phyloP scores from a whole-genome alignment of 2,888 invertebrate species.

The Coenonympha arcania region DNA sequence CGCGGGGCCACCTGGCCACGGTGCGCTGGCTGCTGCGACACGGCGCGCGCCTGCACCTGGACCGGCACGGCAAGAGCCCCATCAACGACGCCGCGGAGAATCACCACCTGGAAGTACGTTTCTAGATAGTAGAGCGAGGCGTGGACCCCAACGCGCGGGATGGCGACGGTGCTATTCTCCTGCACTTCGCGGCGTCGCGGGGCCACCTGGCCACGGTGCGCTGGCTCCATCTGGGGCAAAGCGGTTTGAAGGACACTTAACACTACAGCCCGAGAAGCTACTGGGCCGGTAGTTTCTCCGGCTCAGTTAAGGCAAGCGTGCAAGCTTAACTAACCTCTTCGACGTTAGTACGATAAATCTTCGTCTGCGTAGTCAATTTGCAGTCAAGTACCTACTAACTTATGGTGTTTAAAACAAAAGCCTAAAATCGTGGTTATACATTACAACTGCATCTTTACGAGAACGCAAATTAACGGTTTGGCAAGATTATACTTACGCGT shows the following conservation, averaged over 20 bases:
- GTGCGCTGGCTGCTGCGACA: slow-evolving; percentile 88
- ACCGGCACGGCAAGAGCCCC: slow-evolving; percentile 91
- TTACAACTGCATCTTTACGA: too few species aligned
- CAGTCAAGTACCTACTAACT: too few species aligned
- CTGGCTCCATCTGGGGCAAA: slow-evolving; percentile 89
- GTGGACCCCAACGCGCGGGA: slow-evolving; percentile 89
- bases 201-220: slow-evolving; percentile 86
- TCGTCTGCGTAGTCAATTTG: too few species aligned
- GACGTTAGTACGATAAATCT: too few species aligned
- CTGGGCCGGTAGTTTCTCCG: too few species aligned
- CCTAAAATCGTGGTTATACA: too few species aligned
- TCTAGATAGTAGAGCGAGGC: slow-evolving; percentile 84
- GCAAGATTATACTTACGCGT: slow-evolving; percentile 4
- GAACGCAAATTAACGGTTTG: background rate
- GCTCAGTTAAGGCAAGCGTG: too few species aligned
- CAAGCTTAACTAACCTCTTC: too few species aligned
- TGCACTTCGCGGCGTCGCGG: slow-evolving; percentile 90
- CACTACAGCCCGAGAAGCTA: too few species aligned
- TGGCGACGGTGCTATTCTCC: slow-evolving; percentile 90
- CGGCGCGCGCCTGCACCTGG: slow-evolving; percentile 85
- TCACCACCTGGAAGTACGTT: slow-evolving; percentile 86
- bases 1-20: slow-evolving; percentile 85
- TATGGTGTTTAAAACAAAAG: too few species aligned
- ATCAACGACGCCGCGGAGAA: slow-evolving; percentile 94
- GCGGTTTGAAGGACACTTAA: too few species aligned